A percentile compares a stretch with the other conserved stretches of the same genome.
Evolutionary conservation across 2,797 vertebrate genomes (phyloP).

Genomic region (Anguilla megastoma): DNA sequence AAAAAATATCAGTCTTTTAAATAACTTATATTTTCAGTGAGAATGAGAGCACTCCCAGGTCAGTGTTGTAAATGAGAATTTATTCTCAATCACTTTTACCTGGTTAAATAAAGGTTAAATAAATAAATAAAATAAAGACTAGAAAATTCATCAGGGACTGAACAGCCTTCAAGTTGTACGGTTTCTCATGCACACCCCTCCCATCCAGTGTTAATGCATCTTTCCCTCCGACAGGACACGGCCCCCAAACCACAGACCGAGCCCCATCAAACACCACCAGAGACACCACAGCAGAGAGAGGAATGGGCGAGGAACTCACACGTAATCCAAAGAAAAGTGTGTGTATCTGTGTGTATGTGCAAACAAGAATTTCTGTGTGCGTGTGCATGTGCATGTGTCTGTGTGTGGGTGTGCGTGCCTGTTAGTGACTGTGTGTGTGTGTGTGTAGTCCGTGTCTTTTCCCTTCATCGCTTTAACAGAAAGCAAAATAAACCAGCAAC

Average conservation of each 20-base stretch:
- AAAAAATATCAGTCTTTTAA: neutral
- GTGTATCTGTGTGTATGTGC: neutral
- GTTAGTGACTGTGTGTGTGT: neutral
- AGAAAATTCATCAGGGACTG: constrained; percentile 41
- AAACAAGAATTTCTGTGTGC: neutral
- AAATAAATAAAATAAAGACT: neutral
- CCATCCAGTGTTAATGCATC: neutral
- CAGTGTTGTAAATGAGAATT: too few species aligned
- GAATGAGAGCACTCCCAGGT: neutral
- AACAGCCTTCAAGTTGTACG: constrained; percentile 28
- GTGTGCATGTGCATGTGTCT: neutral
- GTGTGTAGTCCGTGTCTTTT: neutral
- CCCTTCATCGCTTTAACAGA: neutral
- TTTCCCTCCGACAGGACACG: neutral
- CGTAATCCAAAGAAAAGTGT: neutral
- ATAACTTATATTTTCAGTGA: neutral
- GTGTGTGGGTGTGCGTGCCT: neutral
- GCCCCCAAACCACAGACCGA: neutral
- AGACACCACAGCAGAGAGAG: neutral
- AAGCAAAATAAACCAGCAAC: neutral
- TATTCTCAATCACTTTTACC: too few species aligned
- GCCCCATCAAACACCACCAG: neutral
- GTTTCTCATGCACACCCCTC: constrained; percentile 35
- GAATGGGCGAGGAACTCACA: neutral
- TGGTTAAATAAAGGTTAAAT: too few species aligned